A percentile compares a stretch with the other conserved stretches of the same genome.
Evolutionary conservation across 2,888 invertebrate species (phyloP).

Genomic region (Torymus tubicola): DNA sequence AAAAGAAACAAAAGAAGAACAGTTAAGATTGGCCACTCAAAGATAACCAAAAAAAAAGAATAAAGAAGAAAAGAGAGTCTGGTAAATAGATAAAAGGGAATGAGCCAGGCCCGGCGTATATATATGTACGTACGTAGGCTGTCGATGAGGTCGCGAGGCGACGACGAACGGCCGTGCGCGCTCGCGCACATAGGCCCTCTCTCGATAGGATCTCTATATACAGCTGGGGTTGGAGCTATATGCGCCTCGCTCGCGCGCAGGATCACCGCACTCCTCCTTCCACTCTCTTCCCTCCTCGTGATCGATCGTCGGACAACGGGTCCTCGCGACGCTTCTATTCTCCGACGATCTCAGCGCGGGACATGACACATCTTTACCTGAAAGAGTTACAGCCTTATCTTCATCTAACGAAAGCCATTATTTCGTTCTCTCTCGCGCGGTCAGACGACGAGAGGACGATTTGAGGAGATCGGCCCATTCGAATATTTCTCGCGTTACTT

Average conservation of each 20-base stretch:
- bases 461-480: slow-evolving; percentile 38
- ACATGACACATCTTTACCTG: slow-evolving; percentile 58
- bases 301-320: slow-evolving; percentile 52
- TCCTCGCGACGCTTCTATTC: slow-evolving; percentile 43
- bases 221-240: not conserved
- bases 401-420: slow-evolving; percentile 56
- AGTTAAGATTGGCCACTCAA: not conserved
- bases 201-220: slow-evolving; percentile 47
- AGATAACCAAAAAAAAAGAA: slow-evolving; percentile 3
- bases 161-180: slow-evolving; percentile 42
- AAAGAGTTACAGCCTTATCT: slow-evolving; percentile 58
- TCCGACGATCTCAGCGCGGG: slow-evolving; percentile 28
- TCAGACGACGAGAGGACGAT: slow-evolving; percentile 28
- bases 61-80: slow-evolving; percentile 8
- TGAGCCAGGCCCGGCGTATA: not conserved
- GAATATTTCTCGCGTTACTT: slow-evolving; percentile 55
- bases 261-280: not conserved
- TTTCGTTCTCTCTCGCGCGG: slow-evolving; percentile 28
- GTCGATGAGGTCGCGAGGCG: slow-evolving; percentile 40
- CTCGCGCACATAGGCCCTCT: not conserved
- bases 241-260: not conserved
- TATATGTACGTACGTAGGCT: slow-evolving; percentile 25
- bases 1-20: not conserved
- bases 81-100: slow-evolving; percentile 43
- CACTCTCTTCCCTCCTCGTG: slow-evolving; percentile 30